phyloP scores from a whole-genome alignment of 2,888 invertebrate genomes.

The Microplitis manilae region DNA sequence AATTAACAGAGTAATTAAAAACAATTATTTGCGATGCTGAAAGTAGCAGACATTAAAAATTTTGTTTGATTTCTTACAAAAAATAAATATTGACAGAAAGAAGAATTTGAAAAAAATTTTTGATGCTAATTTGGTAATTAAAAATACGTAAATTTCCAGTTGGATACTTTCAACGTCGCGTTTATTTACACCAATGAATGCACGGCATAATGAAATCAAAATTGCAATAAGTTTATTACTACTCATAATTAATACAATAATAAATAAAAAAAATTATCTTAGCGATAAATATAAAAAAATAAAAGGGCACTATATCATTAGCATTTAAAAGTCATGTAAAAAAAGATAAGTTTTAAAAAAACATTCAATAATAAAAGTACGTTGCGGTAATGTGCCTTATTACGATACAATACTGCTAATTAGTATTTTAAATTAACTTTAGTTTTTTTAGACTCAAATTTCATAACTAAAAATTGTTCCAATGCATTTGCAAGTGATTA shows the following conservation, averaged over 20 bases:
- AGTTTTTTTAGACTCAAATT: constrained; percentile 40
- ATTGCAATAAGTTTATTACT: constrained; percentile 46
- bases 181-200: no score
- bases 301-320: constrained; percentile 50
- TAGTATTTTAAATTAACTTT: background rate
- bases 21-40: background rate
- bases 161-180: no score
- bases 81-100: no score
- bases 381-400: constrained; percentile 59
- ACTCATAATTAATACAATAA: constrained; percentile 34
- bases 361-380: constrained; percentile 51
- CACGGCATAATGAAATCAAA: background rate
- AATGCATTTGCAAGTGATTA: constrained; percentile 5
- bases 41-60: no score
- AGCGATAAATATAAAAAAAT: constrained; percentile 40
- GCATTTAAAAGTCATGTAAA: constrained; percentile 40
- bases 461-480: background rate
- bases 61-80: no score
- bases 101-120: no score
- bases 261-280: background rate
- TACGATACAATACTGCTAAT: constrained; percentile 49
- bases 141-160: no score
- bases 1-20: background rate
- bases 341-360: constrained; percentile 47
- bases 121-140: no score